These are phyloP conservation scores for Perca fluviatilis DNA, from an alignment of 2,113 vertebrate genomes.

Conservation along the genomic window DNA sequence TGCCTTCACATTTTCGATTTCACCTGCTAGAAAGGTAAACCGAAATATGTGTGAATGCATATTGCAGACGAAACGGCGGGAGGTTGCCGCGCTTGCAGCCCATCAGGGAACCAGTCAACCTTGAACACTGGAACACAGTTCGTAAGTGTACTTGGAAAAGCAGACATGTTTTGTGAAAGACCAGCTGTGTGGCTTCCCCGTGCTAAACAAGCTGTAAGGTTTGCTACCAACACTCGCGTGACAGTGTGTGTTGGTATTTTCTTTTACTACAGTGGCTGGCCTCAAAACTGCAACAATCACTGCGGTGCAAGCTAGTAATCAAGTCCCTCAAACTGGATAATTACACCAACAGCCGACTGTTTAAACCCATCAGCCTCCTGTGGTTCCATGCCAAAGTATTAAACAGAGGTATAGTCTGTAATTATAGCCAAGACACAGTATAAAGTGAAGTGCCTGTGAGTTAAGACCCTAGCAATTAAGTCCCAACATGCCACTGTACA, in stretches of 20 bases:
- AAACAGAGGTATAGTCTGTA: slow-evolving; percentile 57
- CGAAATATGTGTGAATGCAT: slow-evolving; percentile 52
- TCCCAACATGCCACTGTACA: slow-evolving; percentile 47
- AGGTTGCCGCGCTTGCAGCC: neutral
- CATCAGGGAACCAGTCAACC: slow-evolving; percentile 21
- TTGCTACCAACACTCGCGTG: neutral
- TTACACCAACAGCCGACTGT: slow-evolving; percentile 57
- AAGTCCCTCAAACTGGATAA: slow-evolving; percentile 61
- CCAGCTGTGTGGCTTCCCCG: neutral
- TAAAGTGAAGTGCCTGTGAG: slow-evolving; percentile 36
- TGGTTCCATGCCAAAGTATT: slow-evolving; percentile 46
- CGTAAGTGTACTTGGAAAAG: neutral
- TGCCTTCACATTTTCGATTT: slow-evolving; percentile 59
- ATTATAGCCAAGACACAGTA: slow-evolving; percentile 62
- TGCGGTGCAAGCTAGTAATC: slow-evolving; percentile 43
- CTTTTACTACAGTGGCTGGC: slow-evolving; percentile 3
- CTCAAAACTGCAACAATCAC: slow-evolving; percentile 36
- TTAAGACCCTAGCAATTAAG: slow-evolving; percentile 51
- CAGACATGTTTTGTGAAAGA: slow-evolving; percentile 12
- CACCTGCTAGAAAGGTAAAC: slow-evolving; percentile 55
- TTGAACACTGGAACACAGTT: neutral
- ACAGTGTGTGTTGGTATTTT: slow-evolving; percentile 17
- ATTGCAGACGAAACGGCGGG: neutral
- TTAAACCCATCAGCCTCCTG: slow-evolving; percentile 61
- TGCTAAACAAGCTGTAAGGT: neutral